Percentiles rank a stretch among this genome's conserved stretches.
These are phyloP conservation scores for Anhinga anhinga DNA, from an alignment of 2,113 vertebrate genomes.

Conservation along the genomic window DNA sequence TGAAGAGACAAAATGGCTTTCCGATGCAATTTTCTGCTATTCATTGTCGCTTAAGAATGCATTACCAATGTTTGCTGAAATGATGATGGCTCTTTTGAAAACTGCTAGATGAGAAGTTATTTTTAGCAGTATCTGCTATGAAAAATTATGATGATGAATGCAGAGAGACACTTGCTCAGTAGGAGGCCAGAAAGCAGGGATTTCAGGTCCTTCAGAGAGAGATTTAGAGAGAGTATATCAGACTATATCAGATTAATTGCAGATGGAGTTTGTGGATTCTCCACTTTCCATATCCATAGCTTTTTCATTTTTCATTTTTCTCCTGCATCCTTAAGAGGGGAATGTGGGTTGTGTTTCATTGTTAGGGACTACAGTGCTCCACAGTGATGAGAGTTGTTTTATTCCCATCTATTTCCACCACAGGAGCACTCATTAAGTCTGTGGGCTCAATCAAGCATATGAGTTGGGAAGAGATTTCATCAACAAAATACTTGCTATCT, in stretches of 20 bases:
- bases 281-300: not conserved
- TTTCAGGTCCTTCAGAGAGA: not conserved
- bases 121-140: not conserved
- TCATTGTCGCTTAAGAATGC: not conserved
- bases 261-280: not conserved
- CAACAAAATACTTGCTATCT: not conserved
- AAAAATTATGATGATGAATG: not conserved
- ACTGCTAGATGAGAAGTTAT: not conserved
- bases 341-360: not conserved
- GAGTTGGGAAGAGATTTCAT: not conserved
- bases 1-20: not conserved
- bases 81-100: not conserved
- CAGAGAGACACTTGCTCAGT: not conserved
- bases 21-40: not conserved
- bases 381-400: not conserved
- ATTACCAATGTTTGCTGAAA: not conserved
- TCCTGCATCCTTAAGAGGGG: not conserved
- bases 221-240: not conserved
- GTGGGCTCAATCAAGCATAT: not conserved
- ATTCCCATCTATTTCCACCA: not conserved
- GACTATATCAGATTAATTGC: not conserved
- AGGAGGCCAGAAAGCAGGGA: not conserved
- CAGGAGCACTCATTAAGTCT: not conserved
- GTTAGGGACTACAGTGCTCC: not conserved
- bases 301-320: not conserved